Evolutionary conservation across 2,888 invertebrate genomes (phyloP).

Genomic region (Philaethria dido): DNA sequence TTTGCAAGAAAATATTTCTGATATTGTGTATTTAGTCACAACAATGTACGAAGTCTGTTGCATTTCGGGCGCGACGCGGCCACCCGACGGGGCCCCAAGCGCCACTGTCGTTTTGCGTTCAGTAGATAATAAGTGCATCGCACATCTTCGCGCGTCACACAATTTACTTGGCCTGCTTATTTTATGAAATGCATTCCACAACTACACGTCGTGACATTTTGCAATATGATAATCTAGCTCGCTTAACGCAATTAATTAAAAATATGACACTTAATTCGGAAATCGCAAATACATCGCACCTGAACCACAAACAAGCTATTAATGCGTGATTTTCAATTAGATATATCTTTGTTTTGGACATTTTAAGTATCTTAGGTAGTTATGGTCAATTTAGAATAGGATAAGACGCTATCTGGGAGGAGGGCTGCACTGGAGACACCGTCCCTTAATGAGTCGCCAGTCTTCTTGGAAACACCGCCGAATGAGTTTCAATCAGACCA

Average conservation of each 20-base stretch:
- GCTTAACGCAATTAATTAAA: not conserved
- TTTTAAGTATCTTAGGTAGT: slow-evolving; percentile 31
- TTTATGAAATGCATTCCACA: slow-evolving; percentile 56
- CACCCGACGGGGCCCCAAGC: slow-evolving; percentile 71
- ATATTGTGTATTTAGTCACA: not conserved
- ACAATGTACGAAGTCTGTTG: slow-evolving; percentile 47
- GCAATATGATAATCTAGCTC: not conserved
- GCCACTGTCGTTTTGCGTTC: slow-evolving; percentile 61
- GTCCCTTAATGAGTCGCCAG: slow-evolving; percentile 73
- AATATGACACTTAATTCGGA: not conserved
- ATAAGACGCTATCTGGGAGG: slow-evolving; percentile 46
- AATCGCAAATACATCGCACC: not conserved
- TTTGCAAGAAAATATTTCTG: not conserved
- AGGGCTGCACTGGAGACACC: slow-evolving; percentile 62
- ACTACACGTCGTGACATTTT: slow-evolving; percentile 19
- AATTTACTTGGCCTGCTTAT: slow-evolving; percentile 57
- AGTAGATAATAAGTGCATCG: slow-evolving; percentile 76
- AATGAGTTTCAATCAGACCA: slow-evolving; percentile 80
- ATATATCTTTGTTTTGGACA: not conserved
- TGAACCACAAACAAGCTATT: not conserved
- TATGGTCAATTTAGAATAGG: slow-evolving; percentile 46
- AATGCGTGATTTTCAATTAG: no score
- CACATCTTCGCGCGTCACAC: slow-evolving; percentile 65
- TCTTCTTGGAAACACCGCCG: slow-evolving; percentile 72
- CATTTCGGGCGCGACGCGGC: slow-evolving; percentile 65